Percentiles rank a stretch among this genome's conserved stretches.
Conservation (phyloP, 1,140 invertebrate species). For the Drosophila kepulauana region DNA sequence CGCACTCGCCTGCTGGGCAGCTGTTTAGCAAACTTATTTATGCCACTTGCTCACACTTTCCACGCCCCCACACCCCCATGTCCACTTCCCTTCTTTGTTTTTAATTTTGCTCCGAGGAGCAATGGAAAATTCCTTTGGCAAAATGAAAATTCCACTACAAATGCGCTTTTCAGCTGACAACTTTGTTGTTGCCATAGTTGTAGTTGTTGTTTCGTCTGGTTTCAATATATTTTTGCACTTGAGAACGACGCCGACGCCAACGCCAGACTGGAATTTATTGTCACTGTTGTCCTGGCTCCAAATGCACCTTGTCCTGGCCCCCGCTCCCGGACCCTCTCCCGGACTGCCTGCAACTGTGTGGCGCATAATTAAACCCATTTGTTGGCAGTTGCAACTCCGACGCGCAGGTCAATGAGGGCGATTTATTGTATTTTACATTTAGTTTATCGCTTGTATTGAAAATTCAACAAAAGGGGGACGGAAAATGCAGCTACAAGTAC, state of each 20-base stretch:
- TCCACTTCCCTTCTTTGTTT: constrained; percentile 54
- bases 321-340: too few species aligned
- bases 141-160: constrained; percentile 75
- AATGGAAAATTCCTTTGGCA: constrained; percentile 70
- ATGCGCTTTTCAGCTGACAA: constrained; percentile 30
- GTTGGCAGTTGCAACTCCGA: constrained; percentile 55
- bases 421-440: constrained; percentile 76
- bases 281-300: constrained; percentile 67
- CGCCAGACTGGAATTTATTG: constrained; percentile 65
- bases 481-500: not conserved
- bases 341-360: not conserved
- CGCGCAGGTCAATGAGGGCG: constrained; percentile 52
- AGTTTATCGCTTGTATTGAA: constrained; percentile 65
- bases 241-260: constrained; percentile 8
- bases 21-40: constrained; percentile 78
- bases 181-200: constrained; percentile 31
- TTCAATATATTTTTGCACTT: constrained; percentile 67
- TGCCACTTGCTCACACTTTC: constrained; percentile 69
- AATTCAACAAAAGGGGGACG: constrained; percentile 34
- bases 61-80: not conserved
- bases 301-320: constrained; percentile 63
- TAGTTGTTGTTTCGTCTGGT: constrained; percentile 40
- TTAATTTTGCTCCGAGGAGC: constrained; percentile 51
- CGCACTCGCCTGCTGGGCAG: constrained; percentile 33
- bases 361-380: constrained; percentile 81